phyloP scores from a whole-genome alignment of 2,113 vertebrate genomes.

The Eudyptes chrysolophus region DNA sequence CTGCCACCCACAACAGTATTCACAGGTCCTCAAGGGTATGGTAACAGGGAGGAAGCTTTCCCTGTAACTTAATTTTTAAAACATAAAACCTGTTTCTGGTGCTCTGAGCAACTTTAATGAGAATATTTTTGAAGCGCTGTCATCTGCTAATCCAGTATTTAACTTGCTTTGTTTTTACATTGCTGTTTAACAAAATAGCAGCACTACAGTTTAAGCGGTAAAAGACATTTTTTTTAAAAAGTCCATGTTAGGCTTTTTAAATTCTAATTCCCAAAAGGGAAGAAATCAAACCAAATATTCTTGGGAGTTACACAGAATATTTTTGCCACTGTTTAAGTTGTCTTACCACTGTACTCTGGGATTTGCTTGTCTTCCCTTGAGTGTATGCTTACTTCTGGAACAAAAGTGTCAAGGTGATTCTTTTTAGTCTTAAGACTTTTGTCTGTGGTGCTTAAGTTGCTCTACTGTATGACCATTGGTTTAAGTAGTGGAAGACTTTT shows the following conservation, averaged over 20 bases:
- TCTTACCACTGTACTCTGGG: not conserved
- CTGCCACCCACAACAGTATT: not conserved
- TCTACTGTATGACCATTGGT: not conserved
- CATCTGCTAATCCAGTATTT: conserved; percentile 3
- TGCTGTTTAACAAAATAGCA: not conserved
- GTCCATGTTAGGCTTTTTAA: not conserved
- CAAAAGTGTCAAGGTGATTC: not conserved
- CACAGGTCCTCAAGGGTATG: not conserved
- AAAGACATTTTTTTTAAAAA: not conserved
- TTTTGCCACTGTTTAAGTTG: not conserved
- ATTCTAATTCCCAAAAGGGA: not conserved
- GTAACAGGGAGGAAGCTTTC: not conserved
- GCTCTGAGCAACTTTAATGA: conserved; percentile 25
- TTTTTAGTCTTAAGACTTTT: not conserved
- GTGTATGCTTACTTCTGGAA: not conserved
- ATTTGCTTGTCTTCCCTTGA: not conserved
- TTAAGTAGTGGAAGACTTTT: not conserved
- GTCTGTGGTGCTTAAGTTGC: not conserved
- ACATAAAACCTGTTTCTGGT: conserved; percentile 4
- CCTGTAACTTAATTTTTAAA: conserved; percentile 20
- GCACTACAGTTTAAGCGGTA: not conserved
- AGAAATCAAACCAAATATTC: not conserved
- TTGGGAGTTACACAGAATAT: not conserved
- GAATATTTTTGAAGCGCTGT: conserved; percentile 21
- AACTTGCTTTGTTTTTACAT: not conserved